These are phyloP conservation scores for Tyrophagus putrescentiae DNA, from an alignment of 1,140 invertebrate species.

Conservation along the genomic window DNA sequence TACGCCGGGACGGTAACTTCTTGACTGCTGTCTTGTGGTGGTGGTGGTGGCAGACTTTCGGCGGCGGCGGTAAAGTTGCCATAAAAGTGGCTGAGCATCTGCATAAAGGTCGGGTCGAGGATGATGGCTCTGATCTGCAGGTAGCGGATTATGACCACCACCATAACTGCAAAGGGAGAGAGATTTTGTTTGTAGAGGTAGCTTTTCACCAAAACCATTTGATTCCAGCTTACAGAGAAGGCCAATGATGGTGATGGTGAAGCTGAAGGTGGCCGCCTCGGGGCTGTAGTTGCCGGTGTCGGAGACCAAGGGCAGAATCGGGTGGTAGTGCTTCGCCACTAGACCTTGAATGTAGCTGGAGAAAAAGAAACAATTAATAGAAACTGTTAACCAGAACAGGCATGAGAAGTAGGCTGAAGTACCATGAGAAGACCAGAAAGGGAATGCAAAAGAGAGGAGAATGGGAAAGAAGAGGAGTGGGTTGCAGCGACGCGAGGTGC, in stretches of 20 bases:
- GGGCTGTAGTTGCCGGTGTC: neutral
- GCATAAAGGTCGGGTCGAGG: neutral
- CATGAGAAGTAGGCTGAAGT: neutral
- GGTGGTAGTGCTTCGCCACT: neutral
- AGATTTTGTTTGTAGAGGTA: neutral
- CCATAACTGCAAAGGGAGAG: neutral
- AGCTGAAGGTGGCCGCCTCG: neutral
- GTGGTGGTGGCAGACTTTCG: neutral
- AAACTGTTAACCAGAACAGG: neutral
- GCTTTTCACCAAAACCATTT: neutral
- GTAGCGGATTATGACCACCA: neutral
- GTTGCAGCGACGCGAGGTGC: no score
- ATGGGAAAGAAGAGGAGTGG: no score
- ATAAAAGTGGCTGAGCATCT: neutral
- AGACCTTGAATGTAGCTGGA: neutral
- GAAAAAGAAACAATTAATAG: neutral
- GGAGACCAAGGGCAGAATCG: neutral
- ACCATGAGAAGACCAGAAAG: neutral
- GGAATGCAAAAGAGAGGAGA: neutral
- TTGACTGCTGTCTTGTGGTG: no score
- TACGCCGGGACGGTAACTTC: neutral
- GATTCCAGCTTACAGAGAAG: conserved; percentile 4
- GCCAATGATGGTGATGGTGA: neutral
- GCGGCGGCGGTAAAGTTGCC: neutral
- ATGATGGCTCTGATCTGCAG: neutral